Percentiles rank a stretch among this genome's conserved stretches.
Evolutionary conservation across 2,888 invertebrate genomes (phyloP).

Genomic region (Lepidocyrtinus sp.): DNA sequence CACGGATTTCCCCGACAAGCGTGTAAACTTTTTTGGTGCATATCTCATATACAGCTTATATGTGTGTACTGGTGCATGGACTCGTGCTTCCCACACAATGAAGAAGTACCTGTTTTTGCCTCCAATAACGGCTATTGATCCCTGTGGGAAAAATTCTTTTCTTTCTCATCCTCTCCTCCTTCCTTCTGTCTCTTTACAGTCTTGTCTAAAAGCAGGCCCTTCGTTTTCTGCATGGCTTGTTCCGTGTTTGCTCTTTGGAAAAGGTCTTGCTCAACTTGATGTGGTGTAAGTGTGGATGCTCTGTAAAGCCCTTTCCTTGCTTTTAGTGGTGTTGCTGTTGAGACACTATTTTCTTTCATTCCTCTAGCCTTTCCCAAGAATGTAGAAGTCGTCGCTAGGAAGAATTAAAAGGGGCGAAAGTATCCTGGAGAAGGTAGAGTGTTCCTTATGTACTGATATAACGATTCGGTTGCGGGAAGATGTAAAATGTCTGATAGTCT

Average conservation of each 20-base stretch:
- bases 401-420: not conserved
- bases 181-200: not conserved
- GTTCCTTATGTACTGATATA: not conserved
- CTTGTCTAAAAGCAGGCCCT: not conserved
- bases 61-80: not conserved
- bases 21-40: not conserved
- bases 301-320: too few relatives aligned
- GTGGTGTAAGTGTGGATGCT: not conserved
- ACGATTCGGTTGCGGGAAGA: not conserved
- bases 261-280: not conserved
- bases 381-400: not conserved
- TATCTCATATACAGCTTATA: not conserved
- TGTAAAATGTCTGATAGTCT: not conserved
- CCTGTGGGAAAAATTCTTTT: slow-evolving; percentile 39
- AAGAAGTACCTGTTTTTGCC: not conserved
- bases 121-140: slow-evolving; percentile 37
- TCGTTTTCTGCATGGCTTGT: not conserved
- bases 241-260: not conserved
- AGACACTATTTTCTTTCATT: not conserved
- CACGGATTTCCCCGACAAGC: slow-evolving; percentile 57
- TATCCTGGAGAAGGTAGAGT: not conserved
- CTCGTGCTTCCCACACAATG: not conserved
- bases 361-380: not conserved
- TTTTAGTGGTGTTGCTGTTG: too few relatives aligned
- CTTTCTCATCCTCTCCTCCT: slow-evolving; percentile 13